phyloP scores from a whole-genome alignment of 1,140 invertebrate genomes.

The Sipha flava region DNA sequence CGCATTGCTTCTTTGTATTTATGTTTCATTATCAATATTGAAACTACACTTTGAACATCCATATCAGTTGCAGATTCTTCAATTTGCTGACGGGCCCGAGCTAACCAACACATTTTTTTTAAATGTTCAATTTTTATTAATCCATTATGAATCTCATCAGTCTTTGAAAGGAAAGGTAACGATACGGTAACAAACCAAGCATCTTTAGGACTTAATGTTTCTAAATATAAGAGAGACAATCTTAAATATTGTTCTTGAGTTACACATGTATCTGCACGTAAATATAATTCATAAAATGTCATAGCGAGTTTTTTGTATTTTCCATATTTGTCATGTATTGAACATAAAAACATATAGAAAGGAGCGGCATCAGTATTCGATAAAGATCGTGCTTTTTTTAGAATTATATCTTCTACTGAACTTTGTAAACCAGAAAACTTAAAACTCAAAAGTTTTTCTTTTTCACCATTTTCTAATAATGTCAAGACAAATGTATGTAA shows the following conservation, averaged over 20 bases:
- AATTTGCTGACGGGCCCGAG: constrained; percentile 14
- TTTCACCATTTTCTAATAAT: constrained; percentile 15
- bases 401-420: constrained; percentile 9
- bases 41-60: background rate
- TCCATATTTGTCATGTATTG: constrained; percentile 5
- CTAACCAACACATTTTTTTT: constrained; percentile 15
- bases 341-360: constrained; percentile 25
- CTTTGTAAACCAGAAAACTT: constrained; percentile 13
- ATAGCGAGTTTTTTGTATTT: constrained; percentile 17
- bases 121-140: background rate
- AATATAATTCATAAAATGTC: constrained; percentile 26
- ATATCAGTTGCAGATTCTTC: constrained; percentile 1
- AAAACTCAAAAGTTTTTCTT: background rate
- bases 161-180: background rate
- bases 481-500: constrained; percentile 20
- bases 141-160: background rate
- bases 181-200: constrained; percentile 16
- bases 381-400: constrained; percentile 20
- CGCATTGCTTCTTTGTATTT: constrained; percentile 15
- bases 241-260: constrained; percentile 19
- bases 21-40: constrained; percentile 18
- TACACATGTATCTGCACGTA: background rate
- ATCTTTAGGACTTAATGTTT: background rate
- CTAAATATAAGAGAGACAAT: constrained; percentile 13
- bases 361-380: constrained; percentile 5